phyloP scores from a whole-genome alignment of 2,888 invertebrate genomes.

The Athripsodes cinereus region DNA sequence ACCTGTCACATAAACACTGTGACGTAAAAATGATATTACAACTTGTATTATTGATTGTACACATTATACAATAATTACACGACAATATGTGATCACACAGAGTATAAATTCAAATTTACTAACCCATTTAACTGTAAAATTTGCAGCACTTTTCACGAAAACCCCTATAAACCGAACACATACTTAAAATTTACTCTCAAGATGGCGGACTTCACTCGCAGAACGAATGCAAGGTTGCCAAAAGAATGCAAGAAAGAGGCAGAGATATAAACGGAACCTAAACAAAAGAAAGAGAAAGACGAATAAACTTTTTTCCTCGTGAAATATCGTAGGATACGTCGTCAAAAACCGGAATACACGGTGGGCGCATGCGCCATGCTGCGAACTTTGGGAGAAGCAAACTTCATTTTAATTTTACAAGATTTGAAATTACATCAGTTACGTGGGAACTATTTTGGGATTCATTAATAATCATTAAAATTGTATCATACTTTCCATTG shows the following conservation, averaged over 20 bases:
- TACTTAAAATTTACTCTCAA: constrained; percentile 58
- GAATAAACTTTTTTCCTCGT: constrained; percentile 9
- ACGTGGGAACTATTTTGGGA: constrained; percentile 1
- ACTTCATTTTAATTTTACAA: neutral
- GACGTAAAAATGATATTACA: constrained; percentile 38
- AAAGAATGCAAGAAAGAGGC: constrained; percentile 7
- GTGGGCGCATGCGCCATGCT: constrained; percentile 22
- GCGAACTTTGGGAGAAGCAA: neutral
- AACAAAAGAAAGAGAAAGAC: constrained; percentile 5
- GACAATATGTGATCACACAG: constrained; percentile 28
- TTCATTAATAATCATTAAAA: neutral
- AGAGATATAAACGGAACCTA: neutral
- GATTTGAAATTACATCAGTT: constrained; percentile 4
- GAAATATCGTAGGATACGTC: constrained; percentile 22
- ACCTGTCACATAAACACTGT: constrained; percentile 52
- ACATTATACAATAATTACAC: constrained; percentile 28
- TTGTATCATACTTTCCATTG: neutral
- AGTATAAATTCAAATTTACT: constrained; percentile 14
- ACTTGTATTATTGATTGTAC: constrained; percentile 29
- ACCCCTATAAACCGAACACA: constrained; percentile 49
- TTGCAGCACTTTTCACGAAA: constrained; percentile 44
- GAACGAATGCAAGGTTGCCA: constrained; percentile 53
- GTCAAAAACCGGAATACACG: constrained; percentile 24
- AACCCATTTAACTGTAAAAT: constrained; percentile 46
- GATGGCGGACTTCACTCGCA: constrained; percentile 58